Base-by-base conservation (phyloP, 2,888 invertebrate species). In the Tiliacea citrago region DNA sequence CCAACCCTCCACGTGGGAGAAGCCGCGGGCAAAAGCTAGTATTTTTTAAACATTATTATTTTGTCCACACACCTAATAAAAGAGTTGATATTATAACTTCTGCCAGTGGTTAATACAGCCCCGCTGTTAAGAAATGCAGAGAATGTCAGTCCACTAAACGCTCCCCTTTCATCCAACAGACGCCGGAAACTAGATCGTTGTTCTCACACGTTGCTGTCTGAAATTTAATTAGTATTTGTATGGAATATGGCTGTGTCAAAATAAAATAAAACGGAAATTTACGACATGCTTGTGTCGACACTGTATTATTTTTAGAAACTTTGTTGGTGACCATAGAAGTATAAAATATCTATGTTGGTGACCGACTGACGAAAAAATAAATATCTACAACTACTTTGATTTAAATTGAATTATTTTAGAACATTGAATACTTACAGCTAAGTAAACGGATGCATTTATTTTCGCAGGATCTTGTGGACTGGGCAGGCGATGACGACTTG, bases 131-230 rank as follows among this genome's bases (percentile, higher is more conserved):
- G 86, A 81, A 97, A 91, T 1, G 84, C 82, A 1, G 92, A 92
- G 86, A 97, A 97, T 12, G 93, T 92, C 29, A 97, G 89, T 9
- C 91, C 90, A 7, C 92, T 92, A 84, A 97, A 97, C 0, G 87
- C 88, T 12, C 92, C 87, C 93, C 93, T 47, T 89, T 91, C 61
- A 96, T 79, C 95, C 95, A 95, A 4, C 93, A 89, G 42, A 42
- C 70, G 4, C 94, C 95, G 16, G 94, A 91, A 2, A 96, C 89
- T 6, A 92, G 78, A 10, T 86, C 86, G 68, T 91, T 89, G 80
- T 86, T 94, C 2, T 92, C 93, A 75, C 96, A 95, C 9, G 92
- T 91, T 2, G 93, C 94, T 3, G 90, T 92, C 95, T 95, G 81
- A 42, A 81, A 77, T 51, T 16, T 21, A 39, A 69, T 53, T 55